Evolutionary conservation across 2,797 vertebrate species (phyloP).

Genomic region (Crax fasciolata): DNA sequence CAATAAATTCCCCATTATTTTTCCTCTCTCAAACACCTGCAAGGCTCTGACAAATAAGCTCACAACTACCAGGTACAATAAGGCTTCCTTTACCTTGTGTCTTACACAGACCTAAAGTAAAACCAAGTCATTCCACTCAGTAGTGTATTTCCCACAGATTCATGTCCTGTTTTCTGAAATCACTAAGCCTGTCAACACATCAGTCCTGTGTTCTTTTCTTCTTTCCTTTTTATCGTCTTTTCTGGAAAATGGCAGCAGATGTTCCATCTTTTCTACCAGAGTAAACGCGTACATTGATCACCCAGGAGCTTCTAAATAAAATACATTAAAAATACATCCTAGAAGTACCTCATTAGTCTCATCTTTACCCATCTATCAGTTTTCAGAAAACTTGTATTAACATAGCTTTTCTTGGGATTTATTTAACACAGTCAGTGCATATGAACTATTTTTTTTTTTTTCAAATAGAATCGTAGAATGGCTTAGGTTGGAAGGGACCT

Average conservation of each 20-base stretch:
- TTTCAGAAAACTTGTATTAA: background rate
- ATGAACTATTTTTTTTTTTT: background rate
- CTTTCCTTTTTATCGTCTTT: background rate
- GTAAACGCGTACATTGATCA: background rate
- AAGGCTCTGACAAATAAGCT: background rate
- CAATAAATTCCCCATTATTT: background rate
- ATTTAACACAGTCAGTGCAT: background rate
- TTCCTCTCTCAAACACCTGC: background rate
- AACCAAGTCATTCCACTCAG: background rate
- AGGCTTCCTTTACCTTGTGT: background rate
- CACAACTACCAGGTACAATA: background rate
- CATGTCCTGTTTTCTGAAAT: background rate
- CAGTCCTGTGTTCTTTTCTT: accelerated
- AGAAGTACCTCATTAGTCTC: background rate
- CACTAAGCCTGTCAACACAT: background rate
- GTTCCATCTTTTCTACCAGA: background rate
- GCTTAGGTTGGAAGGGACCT: too few relatives aligned
- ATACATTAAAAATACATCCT: background rate
- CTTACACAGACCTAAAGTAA: background rate
- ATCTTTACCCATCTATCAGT: background rate
- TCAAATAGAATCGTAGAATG: background rate
- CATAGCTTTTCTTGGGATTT: background rate
- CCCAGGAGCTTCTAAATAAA: background rate
- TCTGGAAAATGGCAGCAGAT: background rate
- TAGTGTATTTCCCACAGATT: background rate